These are phyloP conservation scores for Bovichtus variegatus DNA, from an alignment of 2,797 vertebrate genomes.

Conservation along the genomic window DNA sequence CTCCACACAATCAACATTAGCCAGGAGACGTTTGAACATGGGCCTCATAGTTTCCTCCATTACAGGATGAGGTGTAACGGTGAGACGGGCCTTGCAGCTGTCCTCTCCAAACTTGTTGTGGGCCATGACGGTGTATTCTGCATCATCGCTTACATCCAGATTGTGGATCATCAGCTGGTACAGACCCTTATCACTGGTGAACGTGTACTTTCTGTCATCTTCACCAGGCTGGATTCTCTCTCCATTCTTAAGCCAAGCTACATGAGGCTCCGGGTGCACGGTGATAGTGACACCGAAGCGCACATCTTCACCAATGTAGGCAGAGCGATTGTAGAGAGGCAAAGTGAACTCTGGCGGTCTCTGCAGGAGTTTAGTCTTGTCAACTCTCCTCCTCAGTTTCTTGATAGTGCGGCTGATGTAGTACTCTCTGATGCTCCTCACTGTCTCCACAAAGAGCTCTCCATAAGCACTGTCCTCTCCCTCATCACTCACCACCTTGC, in stretches of 20 bases:
- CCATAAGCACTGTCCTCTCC: conserved; percentile 95
- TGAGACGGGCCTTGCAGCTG: conserved; percentile 95
- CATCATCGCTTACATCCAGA: conserved; percentile 90
- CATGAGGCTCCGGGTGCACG: conserved; percentile 96
- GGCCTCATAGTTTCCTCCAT: conserved; percentile 93
- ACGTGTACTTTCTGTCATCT: conserved; percentile 94
- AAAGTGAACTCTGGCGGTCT: conserved; percentile 97
- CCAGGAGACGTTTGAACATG: conserved; percentile 97
- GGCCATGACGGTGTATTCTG: conserved; percentile 95
- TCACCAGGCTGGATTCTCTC: conserved; percentile 94
- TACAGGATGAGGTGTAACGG: conserved; percentile 91
- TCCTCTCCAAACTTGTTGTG: conserved; percentile 97
- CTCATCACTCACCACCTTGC: conserved; percentile 94
- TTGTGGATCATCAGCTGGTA: conserved; percentile 96
- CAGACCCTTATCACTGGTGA: conserved; percentile 96
- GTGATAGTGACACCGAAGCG: conserved; percentile 98
- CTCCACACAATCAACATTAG: conserved; percentile 95
- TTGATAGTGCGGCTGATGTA: conserved; percentile 91
- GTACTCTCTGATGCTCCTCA: conserved; percentile 93
- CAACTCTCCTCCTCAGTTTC: conserved; percentile 92
- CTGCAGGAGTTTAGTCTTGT: conserved; percentile 91
- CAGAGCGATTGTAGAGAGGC: conserved; percentile 94
- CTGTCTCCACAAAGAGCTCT: conserved; percentile 95
- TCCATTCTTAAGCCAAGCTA: conserved; percentile 97
- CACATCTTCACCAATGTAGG: conserved; percentile 95